Evolutionary conservation across 2,113 vertebrate species (phyloP), one percentile per base, ranked within the genome.

Genomic region (Aspidoscelis tigris): DNA sequence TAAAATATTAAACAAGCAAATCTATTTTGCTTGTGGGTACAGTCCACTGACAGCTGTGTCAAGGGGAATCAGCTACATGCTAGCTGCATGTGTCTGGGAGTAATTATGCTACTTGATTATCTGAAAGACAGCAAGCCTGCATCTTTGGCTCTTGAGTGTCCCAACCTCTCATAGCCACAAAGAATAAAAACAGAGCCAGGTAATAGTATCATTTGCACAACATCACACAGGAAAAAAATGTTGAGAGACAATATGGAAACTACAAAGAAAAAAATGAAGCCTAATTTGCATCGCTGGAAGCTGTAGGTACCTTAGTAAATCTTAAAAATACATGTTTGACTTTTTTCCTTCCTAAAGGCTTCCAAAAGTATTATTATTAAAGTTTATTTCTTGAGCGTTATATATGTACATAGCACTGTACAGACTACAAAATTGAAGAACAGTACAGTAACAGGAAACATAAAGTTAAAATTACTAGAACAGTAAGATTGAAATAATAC

Each of bases 61-160:
- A 50, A 50, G 47, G 47, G 47, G 47, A 50, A 50, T 33, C 33
- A 33, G 33, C 33, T 33, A 33, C 33, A 33, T 33, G 33, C 33
- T 33, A 33, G 33, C 33, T 33, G 33, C 33, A 33, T 33, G 33
- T 33, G 33, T 33, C 33, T 33, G 33, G 33, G 33, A 33, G 33
- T n/a, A n/a, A n/a, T n/a, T n/a, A n/a, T 33, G 33, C 33, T 33
- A 33, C 33, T 33, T 33, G 33, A 33, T 33, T 33, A 33, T 33
- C 33, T 7, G 69, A 50, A 26, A 55, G 53, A 66, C 33, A 21
- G 6, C 9, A 39, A 76, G 33, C 9, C 58, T 14, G 3, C 18
- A 82, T 89, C 76, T 89, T 88, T 87, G 87, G 85, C 92, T 89
- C 86, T 92, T 91, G 89, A 92, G 91, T 91, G 90, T n/a, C 90